These are phyloP conservation scores for Dioctria rufipes DNA, from an alignment of 2,888 invertebrate genomes.

Conservation along the genomic window DNA sequence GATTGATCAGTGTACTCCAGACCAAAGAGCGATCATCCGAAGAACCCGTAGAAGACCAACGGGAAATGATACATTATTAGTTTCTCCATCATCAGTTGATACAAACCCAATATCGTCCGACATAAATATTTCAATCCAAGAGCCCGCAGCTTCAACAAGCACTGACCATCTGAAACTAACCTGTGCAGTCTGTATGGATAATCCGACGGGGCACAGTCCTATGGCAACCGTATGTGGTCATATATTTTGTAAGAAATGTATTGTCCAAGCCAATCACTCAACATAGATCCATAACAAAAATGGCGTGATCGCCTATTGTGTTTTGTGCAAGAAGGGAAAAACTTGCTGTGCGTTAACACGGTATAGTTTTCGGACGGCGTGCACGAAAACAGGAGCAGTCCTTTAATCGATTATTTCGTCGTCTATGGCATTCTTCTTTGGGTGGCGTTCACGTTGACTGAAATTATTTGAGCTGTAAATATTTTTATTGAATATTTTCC, in stretches of 20 bases:
- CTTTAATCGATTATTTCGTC: too few species aligned
- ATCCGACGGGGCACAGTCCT: constrained; percentile 39
- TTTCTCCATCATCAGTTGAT: background rate
- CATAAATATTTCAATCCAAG: background rate
- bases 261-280: constrained; percentile 55
- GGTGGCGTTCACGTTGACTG: too few species aligned
- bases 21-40: background rate
- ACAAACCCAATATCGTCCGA: background rate
- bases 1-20: constrained; percentile 57
- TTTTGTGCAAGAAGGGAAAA: too few species aligned
- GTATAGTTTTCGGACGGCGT: too few species aligned
- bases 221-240: constrained; percentile 61
- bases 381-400: too few species aligned
- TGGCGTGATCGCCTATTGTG: too few species aligned
- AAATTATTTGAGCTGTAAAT: too few species aligned
- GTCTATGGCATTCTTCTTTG: too few species aligned
- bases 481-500: too few species aligned
- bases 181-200: constrained; percentile 61
- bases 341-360: too few species aligned
- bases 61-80: constrained; percentile 9
- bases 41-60: background rate
- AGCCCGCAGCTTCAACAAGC: background rate
- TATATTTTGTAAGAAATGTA: constrained; percentile 60
- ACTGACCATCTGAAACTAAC: background rate
- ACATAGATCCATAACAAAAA: too few species aligned